Base-by-base conservation (phyloP, 2,113 vertebrate species). In the Planiliza haematocheilus region DNA sequence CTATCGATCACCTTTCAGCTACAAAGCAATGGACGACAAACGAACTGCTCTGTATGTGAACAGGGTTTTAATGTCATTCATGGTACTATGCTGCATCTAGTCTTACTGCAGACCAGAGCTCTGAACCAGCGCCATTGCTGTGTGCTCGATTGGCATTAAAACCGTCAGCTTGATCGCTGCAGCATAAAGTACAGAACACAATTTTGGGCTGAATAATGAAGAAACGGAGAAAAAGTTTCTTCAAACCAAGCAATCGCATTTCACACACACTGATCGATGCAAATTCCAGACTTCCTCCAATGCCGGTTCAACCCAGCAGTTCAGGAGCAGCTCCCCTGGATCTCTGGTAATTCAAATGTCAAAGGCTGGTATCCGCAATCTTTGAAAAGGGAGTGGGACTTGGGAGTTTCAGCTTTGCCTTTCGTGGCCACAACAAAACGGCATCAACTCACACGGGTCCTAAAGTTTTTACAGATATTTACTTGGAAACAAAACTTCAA, bases 271-370 rank as follows among this genome's bases (percentile, higher is more conserved):
- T 3, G 21, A 39, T 61, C 59, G 11, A 64, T 53, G 58, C 45
- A 68, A 57, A 56, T 46, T 56, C 50, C 66, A 65, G 53, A 20
- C 41, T 49, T 76, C 45, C 24, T 37, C 43, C 12, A 10, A 60
- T 45, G 66, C 21, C 48, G 36, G 21, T 50, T 81, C 57, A 53
- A 37, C 18, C 20, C 39, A 57, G 10, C 39, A 49, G 11, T 49
- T 20, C 43, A 38, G 18, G 17, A 52, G 21, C 18, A 65, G 30
- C 53, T 76, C 55, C 30, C 48, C 9, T 18, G 45, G 30, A 82
- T 51, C 43, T 45, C 65, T 30, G n/a, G 56, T 61, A 42, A 74
- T 74, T 70, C 62, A 82, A 70, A 75, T 69, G 64, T 69, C 70
- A 71, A n/a, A 61, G 49, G 50, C 65, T 66, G 36, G 48, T 45